Base-by-base conservation (phyloP, 2,888 invertebrate genomes). In the Synanthedon myopaeformis region DNA sequence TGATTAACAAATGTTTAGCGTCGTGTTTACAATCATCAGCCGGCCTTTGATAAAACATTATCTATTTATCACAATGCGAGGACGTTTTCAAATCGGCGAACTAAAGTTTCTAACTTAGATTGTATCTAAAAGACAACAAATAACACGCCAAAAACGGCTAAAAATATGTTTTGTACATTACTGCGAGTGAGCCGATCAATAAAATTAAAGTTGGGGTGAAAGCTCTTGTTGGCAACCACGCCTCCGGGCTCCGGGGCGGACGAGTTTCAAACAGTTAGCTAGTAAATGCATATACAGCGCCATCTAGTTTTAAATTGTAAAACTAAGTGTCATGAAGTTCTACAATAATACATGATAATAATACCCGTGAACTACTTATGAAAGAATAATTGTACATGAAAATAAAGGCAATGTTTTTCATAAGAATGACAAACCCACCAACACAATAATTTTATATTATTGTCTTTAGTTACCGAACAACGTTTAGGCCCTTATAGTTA, bases 121-220 rank as follows among this genome's bases (percentile, higher is more conserved):
- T 57, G 60, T 53, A 14, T 53, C 51, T 57, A 56, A 57, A 58
- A 55, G 57, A 59, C 65, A 66, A 69, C 58, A 67, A 35, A 67
- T 61, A 72, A 66, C 65, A 70, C 57, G 66, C 62, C 65, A 64
- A 74, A 74, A 68, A 69, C 69, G 62, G 59, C 63, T 63, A 60
- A 63, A 64, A 65, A 61, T 57, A 80, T 70, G 80, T 79, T 79
- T 76, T 72, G 65, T 66, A 53, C 57, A 52, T 54, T 56, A 56
- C 56, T 67, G 60, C 65, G 69, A 65, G 66, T 69, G 67, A 59
- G 56, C 55, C 72, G 78, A 83, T 85, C 86, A 78, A 85, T 85
- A 81, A 67, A 57, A 67, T 72, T 71, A 66, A 66, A 70, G 65
- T 62, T 64, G 70, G 79, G 81, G 82, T 77, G 78, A 82, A 82